Conservation (phyloP, 2,888 invertebrate species). For the Eucriotettix oculatus region DNA sequence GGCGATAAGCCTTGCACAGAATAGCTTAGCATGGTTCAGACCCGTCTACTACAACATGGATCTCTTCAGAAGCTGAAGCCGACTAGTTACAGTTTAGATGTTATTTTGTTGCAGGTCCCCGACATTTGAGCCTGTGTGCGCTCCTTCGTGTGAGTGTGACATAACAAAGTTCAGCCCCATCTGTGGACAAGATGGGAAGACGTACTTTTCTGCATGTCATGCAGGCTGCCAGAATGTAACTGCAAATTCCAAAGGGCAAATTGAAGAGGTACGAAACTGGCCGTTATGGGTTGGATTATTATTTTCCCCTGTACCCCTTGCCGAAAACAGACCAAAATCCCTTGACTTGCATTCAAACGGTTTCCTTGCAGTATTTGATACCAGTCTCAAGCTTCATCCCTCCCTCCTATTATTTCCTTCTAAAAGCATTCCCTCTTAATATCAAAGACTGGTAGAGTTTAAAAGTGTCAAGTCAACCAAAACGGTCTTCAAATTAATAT, state of each 20-base stretch:
- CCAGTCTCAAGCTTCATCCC: too few relatives aligned
- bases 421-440: too few relatives aligned
- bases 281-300: background rate
- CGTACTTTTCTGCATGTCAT: constrained; percentile 79
- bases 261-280: background rate
- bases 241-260: constrained; percentile 5
- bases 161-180: constrained; percentile 65
- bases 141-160: constrained; percentile 53
- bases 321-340: background rate
- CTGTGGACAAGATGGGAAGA: constrained; percentile 65
- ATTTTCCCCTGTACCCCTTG: background rate
- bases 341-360: too few relatives aligned
- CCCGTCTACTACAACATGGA: too few relatives aligned
- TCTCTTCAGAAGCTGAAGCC: too few relatives aligned
- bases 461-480: too few relatives aligned
- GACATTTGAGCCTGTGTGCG: constrained; percentile 41
- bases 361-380: too few relatives aligned
- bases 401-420: too few relatives aligned
- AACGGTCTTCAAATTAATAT: too few relatives aligned
- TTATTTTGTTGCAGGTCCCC: constrained; percentile 1
- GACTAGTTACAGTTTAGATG: background rate
- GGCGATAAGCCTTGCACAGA: too few relatives aligned
- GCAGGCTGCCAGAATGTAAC: constrained; percentile 62
- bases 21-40: background rate
- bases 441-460: too few relatives aligned